Evolutionary conservation across 1,140 invertebrate genomes (phyloP).

Genomic region (Ectropis grisescens): DNA sequence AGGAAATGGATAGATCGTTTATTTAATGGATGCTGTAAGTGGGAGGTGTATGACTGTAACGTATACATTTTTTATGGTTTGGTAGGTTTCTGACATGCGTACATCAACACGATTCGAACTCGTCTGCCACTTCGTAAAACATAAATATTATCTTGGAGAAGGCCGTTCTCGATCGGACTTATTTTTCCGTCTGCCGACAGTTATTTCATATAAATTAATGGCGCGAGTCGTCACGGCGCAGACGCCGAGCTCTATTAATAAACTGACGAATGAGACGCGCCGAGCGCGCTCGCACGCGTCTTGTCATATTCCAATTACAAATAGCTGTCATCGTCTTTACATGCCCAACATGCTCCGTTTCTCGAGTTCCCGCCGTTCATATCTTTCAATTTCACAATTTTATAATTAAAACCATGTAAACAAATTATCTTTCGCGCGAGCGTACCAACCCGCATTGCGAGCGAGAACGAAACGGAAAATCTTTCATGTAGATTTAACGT

Average conservation of each 20-base stretch:
- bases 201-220: constrained; percentile 70
- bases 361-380: constrained; percentile 22
- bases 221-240: constrained; percentile 67
- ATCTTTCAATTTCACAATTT: constrained; percentile 12
- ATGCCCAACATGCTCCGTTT: constrained; percentile 40
- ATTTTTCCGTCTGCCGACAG: constrained; percentile 68
- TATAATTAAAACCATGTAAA: constrained; percentile 10
- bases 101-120: constrained; percentile 37
- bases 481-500: constrained; percentile 20
- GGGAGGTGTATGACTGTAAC: constrained; percentile 13
- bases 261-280: constrained; percentile 66
- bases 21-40: constrained; percentile 15
- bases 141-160: constrained; percentile 65
- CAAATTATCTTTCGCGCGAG: constrained; percentile 5
- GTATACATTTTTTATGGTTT: constrained; percentile 1
- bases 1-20: constrained; percentile 11
- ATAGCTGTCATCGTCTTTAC: constrained; percentile 59
- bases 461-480: constrained; percentile 37
- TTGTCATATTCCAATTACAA: constrained; percentile 68
- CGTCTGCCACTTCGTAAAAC: constrained; percentile 58
- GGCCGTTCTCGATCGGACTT: constrained; percentile 60
- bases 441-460: constrained; percentile 2
- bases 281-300: constrained; percentile 60
- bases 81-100: constrained; percentile 34
- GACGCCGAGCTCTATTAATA: constrained; percentile 65